Percentiles rank a stretch among this genome's conserved stretches.
phyloP scores from a whole-genome alignment of 2,888 invertebrate species.

The Parnassius smintheus region DNA sequence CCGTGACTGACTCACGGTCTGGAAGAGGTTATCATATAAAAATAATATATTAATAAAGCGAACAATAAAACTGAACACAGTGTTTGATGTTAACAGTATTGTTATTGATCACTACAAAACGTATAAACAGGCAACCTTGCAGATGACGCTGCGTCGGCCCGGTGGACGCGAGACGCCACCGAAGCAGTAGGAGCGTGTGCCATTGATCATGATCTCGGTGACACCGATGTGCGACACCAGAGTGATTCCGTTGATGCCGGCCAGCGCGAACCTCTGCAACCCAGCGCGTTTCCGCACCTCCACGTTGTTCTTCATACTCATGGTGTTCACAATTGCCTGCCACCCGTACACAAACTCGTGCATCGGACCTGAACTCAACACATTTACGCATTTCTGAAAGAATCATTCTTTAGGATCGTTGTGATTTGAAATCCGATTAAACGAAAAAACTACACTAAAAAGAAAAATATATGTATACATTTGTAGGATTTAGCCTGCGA shows the following conservation, averaged over 20 bases:
- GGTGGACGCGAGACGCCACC: slow-evolving; percentile 71
- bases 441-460: too few species aligned
- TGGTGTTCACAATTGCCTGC: slow-evolving; percentile 77
- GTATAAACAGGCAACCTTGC: slow-evolving; percentile 50
- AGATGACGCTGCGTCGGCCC: slow-evolving; percentile 67
- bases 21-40: too few species aligned
- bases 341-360: slow-evolving; percentile 76
- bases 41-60: too few species aligned
- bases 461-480: too few species aligned
- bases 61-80: too few species aligned
- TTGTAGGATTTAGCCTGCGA: too few species aligned
- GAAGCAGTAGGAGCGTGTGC: slow-evolving; percentile 69
- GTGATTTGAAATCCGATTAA: too few species aligned
- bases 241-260: slow-evolving; percentile 74
- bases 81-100: too few species aligned
- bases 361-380: slow-evolving; percentile 40
- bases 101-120: too few species aligned
- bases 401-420: neutral
- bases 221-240: slow-evolving; percentile 73
- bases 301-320: slow-evolving; percentile 77
- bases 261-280: slow-evolving; percentile 69
- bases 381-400: neutral
- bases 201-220: slow-evolving; percentile 76
- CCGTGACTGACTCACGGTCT: too few species aligned
- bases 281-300: slow-evolving; percentile 75